Conservation (phyloP, 2,888 invertebrate species). For the Hoplodrina ambigua region DNA sequence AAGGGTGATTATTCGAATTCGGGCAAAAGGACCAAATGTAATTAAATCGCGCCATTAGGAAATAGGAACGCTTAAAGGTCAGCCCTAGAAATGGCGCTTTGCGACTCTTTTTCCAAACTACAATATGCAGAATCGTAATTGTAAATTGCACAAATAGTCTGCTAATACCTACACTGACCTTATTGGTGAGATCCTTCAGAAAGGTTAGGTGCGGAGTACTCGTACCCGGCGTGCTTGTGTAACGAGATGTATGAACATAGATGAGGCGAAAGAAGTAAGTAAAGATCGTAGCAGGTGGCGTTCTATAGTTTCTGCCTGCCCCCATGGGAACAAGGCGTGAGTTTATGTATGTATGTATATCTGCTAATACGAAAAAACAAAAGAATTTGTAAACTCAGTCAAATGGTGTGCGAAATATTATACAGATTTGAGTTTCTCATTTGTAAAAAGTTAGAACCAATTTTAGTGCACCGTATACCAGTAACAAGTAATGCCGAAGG, state of each 20-base stretch:
- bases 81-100: neutral
- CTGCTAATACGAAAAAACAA: too few species aligned
- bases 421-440: neutral
- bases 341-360: too few species aligned
- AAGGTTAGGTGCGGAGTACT: too few species aligned
- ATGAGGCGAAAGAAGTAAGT: too few species aligned
- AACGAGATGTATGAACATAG: too few species aligned
- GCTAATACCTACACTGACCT: too few species aligned
- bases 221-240: too few species aligned
- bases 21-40: neutral
- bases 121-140: neutral
- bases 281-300: too few species aligned
- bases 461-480: neutral
- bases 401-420: slow-evolving; percentile 7
- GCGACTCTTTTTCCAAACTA: neutral
- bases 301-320: too few species aligned
- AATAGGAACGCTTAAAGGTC: neutral
- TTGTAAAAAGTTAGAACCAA: slow-evolving; percentile 5
- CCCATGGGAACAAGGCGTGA: too few species aligned
- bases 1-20: neutral
- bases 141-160: neutral
- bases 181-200: too few species aligned
- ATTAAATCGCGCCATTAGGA: neutral
- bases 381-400: neutral
- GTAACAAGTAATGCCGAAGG: slow-evolving; percentile 14